These are phyloP conservation scores for Saxidomus purpurata DNA, from an alignment of 1,140 invertebrate species.

Conservation along the genomic window DNA sequence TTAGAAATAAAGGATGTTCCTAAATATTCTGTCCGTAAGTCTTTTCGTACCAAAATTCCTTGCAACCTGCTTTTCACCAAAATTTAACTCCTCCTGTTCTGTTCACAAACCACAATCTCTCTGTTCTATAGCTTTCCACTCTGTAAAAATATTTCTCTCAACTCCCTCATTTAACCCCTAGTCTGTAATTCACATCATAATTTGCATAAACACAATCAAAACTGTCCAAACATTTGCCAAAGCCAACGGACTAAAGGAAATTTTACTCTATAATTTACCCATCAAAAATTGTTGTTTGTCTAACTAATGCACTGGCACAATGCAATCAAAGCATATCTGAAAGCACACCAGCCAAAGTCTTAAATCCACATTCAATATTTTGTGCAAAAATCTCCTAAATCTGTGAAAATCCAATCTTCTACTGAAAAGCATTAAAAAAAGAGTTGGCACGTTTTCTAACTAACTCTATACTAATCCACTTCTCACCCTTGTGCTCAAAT, in stretches of 20 bases:
- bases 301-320: background rate
- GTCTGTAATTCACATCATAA: background rate
- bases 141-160: too few relatives aligned
- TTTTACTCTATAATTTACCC: background rate
- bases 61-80: too few relatives aligned
- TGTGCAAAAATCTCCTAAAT: conserved; percentile 28
- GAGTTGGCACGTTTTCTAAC: conserved; percentile 34
- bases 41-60: too few relatives aligned
- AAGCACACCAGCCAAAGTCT: background rate
- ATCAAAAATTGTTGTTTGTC: conserved; percentile 2
- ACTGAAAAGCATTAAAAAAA: background rate
- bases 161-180: background rate
- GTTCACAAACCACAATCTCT: too few relatives aligned
- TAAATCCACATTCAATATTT: conserved; percentile 54
- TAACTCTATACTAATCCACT: conserved; percentile 45
- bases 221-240: background rate
- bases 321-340: background rate
- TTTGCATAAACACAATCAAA: background rate
- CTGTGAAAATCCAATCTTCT: conserved; percentile 58
- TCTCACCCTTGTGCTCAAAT: background rate
- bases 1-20: too few relatives aligned
- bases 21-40: too few relatives aligned
- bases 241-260: background rate
- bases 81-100: too few relatives aligned
- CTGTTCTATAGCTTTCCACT: too few relatives aligned